phyloP scores from a whole-genome alignment of 2,113 vertebrate genomes.

The Silurus glanis region DNA sequence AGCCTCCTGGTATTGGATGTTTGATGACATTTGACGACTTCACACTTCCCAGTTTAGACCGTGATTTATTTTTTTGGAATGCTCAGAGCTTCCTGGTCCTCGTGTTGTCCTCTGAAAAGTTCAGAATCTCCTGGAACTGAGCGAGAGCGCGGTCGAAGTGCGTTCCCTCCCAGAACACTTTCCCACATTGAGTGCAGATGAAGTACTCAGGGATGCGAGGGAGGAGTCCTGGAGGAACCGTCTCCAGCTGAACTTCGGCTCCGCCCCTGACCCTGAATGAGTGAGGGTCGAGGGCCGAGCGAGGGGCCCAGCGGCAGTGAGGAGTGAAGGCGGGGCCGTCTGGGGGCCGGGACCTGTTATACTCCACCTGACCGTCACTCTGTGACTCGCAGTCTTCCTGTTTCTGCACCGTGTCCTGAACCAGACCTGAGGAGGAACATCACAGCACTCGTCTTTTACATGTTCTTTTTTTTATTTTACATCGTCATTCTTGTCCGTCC shows the following conservation, averaged over 20 bases:
- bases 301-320: slow-evolving; percentile 61
- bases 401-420: slow-evolving; percentile 31
- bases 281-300: slow-evolving; percentile 47
- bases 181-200: slow-evolving; percentile 81
- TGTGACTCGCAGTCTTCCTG: slow-evolving; percentile 5
- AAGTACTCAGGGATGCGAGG: slow-evolving; percentile 69
- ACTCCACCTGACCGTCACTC: slow-evolving; percentile 28
- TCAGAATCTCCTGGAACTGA: slow-evolving; percentile 77
- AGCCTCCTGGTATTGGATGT: background rate
- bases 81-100: background rate
- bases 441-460: background rate
- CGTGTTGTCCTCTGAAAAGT: slow-evolving; percentile 26
- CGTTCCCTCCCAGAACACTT: slow-evolving; percentile 90
- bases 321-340: slow-evolving; percentile 59
- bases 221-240: slow-evolving; percentile 71
- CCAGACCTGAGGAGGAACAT: slow-evolving; percentile 39
- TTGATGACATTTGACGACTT: background rate
- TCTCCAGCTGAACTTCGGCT: slow-evolving; percentile 66
- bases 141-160: slow-evolving; percentile 74
- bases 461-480: no score
- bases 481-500: no score
- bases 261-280: slow-evolving; percentile 47
- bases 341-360: slow-evolving; percentile 54
- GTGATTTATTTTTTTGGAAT: background rate
- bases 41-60: background rate